Conservation (phyloP, 2,888 invertebrate species). For the Spilosoma lubricipeda region DNA sequence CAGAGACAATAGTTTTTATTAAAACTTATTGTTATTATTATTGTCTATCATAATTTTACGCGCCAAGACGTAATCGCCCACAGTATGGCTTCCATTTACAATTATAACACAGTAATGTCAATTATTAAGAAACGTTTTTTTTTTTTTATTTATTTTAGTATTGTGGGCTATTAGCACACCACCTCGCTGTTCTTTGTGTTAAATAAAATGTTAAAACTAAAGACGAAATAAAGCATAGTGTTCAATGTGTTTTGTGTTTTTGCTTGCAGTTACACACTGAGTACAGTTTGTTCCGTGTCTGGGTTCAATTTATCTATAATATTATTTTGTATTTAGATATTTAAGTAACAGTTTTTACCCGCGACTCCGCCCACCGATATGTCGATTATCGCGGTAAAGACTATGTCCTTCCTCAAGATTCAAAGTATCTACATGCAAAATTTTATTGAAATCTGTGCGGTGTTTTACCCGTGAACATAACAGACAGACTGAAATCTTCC, state of each 20-base stretch:
- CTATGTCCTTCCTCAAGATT: no score
- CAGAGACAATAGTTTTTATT: neutral
- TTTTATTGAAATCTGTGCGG: no score
- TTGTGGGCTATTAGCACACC: slow-evolving; percentile 36
- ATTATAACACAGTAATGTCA: slow-evolving; percentile 29
- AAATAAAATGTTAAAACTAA: slow-evolving; percentile 33
- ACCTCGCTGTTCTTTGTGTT: slow-evolving; percentile 14
- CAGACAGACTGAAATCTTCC: no score
- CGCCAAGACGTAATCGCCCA: slow-evolving; percentile 4
- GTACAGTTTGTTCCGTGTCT: no score
- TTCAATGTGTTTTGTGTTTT: neutral
- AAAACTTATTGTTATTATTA: neutral
- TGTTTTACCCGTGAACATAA: no score
- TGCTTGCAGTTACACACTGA: no score
- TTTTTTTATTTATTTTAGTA: slow-evolving; percentile 32
- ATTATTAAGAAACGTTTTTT: slow-evolving; percentile 30
- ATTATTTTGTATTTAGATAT: no score
- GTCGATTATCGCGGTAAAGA: no score
- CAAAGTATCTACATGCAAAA: no score
- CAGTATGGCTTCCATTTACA: slow-evolving; percentile 31
- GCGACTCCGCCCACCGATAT: no score
- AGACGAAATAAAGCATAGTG: slow-evolving; percentile 21
- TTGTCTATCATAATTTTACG: neutral
- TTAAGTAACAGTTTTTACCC: no score
- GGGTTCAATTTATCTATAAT: no score